Base-by-base conservation (phyloP, 1,140 invertebrate species). In the Trichomalopsis sarcophagae region DNA sequence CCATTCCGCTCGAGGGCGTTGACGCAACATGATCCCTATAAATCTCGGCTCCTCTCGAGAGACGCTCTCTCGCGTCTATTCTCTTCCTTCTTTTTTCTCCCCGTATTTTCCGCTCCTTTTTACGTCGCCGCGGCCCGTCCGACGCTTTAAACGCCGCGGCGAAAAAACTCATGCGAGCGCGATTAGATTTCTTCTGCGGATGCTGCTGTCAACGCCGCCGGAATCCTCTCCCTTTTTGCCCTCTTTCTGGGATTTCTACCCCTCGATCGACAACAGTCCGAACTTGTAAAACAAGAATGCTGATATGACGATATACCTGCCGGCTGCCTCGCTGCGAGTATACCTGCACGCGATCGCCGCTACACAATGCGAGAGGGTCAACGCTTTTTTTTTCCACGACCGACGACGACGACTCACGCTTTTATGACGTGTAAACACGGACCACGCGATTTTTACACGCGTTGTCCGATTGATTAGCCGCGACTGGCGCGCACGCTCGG, bases 221-320 rank as follows among this genome's bases (percentile, higher is more conserved):
- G 55, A n/a, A 62, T 62, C 55, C 55, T 62, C 21, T 21, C 21
- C 55, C 7, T 62, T 62, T n/a, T 62, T 17, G 21, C 17, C 17
- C 17, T n/a, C 55, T 62, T n/a, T 62, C 55, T 62, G 17, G 55
- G 55, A 62, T 62, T 62, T 62, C 17, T 62, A n/a, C 7, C 55
- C 55, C 17, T 17, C 55, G 55, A 62, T 62, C 10, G 40, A 55
- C 50, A 55, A 55, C 50, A 55, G 13, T 55, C 50, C 14, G 50
- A 55, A 55, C 50, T 55, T 62, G 21, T 62, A 62, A n/a, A n/a
- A 62, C 55, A n/a, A 62, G 55, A 62, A 62, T 62, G 55, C 55
- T n/a, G 55, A 62, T 62, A 62, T 62, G 55, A 62, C 55, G 55
- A 62, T 62, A 62, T 62, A 62, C 55, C 55, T 62, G 55, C 55